Evolutionary conservation across 2,113 vertebrate genomes (phyloP).

Genomic region (Paralichthys olivaceus): DNA sequence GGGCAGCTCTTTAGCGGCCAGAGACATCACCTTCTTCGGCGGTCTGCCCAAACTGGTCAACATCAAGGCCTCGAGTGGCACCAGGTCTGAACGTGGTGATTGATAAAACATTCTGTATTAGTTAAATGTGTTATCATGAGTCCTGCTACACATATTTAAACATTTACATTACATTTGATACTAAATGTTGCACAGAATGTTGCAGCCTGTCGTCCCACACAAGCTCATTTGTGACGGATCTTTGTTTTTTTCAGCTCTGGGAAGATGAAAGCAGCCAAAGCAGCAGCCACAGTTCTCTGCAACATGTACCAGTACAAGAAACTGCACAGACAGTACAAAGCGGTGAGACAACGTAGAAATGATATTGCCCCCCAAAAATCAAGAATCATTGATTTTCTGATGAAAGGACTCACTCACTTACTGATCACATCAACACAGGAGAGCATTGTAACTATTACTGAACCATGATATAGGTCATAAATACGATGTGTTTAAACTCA

Average conservation of each 20-base stretch:
- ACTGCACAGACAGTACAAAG: conserved; percentile 88
- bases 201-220: not conserved
- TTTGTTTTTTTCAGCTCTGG: conserved; percentile 74
- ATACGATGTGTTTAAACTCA: too few relatives aligned
- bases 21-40: conserved; percentile 87
- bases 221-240: conserved; percentile 4
- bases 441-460: too few relatives aligned
- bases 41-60: conserved; percentile 89
- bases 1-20: conserved; percentile 86
- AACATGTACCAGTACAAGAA: conserved; percentile 97
- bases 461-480: too few relatives aligned
- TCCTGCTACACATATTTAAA: too few relatives aligned
- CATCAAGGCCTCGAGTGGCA: conserved; percentile 86
- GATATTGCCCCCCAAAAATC: not conserved
- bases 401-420: too few relatives aligned
- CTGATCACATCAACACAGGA: too few relatives aligned
- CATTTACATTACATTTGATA: not conserved
- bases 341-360: conserved; percentile 75
- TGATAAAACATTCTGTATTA: not conserved
- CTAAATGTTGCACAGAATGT: not conserved
- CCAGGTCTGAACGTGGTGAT: conserved; percentile 67
- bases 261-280: conserved; percentile 85
- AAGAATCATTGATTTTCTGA: not conserved
- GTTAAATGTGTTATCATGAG: not conserved
- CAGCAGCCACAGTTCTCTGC: conserved; percentile 89